A percentile compares a stretch with the other conserved stretches of the same genome.
Conservation (phyloP, 2,113 vertebrate species). For the Oreochromis spilurus region DNA sequence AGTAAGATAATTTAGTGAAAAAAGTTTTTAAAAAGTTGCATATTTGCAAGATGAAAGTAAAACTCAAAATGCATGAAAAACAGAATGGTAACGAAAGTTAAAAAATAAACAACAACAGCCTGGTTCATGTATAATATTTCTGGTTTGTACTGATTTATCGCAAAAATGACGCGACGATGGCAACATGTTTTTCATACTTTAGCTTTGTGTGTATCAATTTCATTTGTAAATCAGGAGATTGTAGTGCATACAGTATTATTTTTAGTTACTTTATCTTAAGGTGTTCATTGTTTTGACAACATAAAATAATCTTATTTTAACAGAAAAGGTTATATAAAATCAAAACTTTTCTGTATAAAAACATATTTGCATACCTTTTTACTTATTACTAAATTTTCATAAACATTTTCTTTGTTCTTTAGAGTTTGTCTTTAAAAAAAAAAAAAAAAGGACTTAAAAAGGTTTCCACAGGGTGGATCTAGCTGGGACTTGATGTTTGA, state of each 20-base stretch:
- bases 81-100: not conserved
- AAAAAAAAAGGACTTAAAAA: not conserved
- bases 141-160: not conserved
- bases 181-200: not conserved
- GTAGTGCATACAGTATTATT: not conserved
- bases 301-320: not conserved
- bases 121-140: not conserved
- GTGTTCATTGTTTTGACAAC: not conserved
- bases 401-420: not conserved
- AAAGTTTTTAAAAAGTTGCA: not conserved
- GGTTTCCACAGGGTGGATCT: not conserved
- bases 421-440: not conserved
- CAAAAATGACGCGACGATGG: not conserved
- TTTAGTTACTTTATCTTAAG: not conserved
- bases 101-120: not conserved
- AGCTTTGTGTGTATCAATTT: not conserved
- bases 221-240: not conserved
- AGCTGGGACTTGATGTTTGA: not conserved
- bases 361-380: not conserved
- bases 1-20: not conserved
- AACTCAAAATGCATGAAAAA: not conserved
- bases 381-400: not conserved
- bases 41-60: not conserved
- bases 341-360: not conserved
- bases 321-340: not conserved